Percentiles rank a stretch among this genome's conserved stretches.
These are phyloP conservation scores for Hybognathus amarus DNA, from an alignment of 2,797 vertebrate genomes.

Conservation along the genomic window DNA sequence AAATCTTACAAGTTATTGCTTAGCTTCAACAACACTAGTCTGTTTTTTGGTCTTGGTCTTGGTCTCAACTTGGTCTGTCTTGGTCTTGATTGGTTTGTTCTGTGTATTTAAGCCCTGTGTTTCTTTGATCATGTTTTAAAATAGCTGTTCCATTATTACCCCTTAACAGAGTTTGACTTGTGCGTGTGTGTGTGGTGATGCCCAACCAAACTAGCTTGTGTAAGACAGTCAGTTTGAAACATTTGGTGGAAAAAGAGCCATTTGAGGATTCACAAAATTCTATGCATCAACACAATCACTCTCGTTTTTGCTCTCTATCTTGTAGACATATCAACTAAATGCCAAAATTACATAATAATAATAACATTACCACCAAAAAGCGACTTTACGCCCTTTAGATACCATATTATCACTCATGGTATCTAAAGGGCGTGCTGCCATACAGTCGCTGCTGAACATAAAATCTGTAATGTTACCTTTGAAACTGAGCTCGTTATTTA, in stretches of 20 bases:
- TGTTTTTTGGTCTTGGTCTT: too few species aligned
- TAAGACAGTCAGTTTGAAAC: neutral
- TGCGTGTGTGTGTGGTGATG: neutral
- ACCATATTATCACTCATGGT: neutral
- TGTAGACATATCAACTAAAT: neutral
- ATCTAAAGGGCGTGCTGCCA: neutral
- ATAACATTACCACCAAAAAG: neutral
- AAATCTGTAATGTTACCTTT: neutral
- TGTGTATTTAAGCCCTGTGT: too few species aligned
- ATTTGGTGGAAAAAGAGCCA: neutral
- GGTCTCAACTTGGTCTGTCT: too few species aligned
- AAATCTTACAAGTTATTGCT: too few species aligned
- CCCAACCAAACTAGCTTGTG: neutral
- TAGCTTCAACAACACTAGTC: too few species aligned
- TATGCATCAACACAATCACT: neutral
- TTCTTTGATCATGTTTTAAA: too few species aligned
- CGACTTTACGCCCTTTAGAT: too few species aligned
- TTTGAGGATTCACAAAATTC: neutral
- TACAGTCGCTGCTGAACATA: neutral
- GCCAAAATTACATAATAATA: neutral
- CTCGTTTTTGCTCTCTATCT: neutral
- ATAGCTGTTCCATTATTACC: neutral
- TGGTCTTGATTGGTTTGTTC: too few species aligned
- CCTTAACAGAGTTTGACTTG: too few species aligned
- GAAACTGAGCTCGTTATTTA: constrained; percentile 34